Percentiles rank a stretch among this genome's conserved stretches.
These are phyloP conservation scores for Microcaecilia unicolor DNA, from an alignment of 2,797 vertebrate genomes.

Conservation along the genomic window DNA sequence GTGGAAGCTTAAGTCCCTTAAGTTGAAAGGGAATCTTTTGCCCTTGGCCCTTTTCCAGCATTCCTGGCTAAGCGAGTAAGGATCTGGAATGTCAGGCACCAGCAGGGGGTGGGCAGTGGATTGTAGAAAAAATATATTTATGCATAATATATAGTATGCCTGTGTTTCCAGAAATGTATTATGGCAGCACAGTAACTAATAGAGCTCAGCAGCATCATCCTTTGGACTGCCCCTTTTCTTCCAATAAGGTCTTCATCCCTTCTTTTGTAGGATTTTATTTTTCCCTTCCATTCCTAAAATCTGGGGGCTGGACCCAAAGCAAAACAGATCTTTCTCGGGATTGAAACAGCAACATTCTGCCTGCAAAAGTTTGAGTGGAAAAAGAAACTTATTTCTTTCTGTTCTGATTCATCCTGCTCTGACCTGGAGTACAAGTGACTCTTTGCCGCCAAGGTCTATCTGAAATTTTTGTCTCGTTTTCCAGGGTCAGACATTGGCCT, in stretches of 20 bases:
- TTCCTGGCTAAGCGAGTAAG: slow-evolving; percentile 54
- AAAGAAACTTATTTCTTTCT: slow-evolving; percentile 5
- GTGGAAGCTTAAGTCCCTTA: slow-evolving; percentile 49
- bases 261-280: slow-evolving; percentile 30
- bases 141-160: slow-evolving; percentile 23
- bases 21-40: slow-evolving; percentile 59
- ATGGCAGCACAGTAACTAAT: slow-evolving; percentile 30
- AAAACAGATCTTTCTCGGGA: slow-evolving; percentile 7
- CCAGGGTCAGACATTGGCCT: too few relatives aligned
- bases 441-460: too few relatives aligned
- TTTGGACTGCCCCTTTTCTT: slow-evolving; percentile 42
- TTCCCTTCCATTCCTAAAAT: slow-evolving; percentile 7
- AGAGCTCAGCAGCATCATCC: slow-evolving; percentile 44
- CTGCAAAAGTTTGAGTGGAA: too few relatives aligned
- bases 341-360: too few relatives aligned
- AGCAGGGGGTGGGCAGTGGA: slow-evolving; percentile 41
- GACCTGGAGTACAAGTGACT: not conserved
- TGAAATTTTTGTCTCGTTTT: too few relatives aligned
- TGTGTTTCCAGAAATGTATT: slow-evolving; percentile 11
- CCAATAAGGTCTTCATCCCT: slow-evolving; percentile 34
- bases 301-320: slow-evolving; percentile 6
- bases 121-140: slow-evolving; percentile 36
- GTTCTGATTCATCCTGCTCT: slow-evolving; percentile 2
- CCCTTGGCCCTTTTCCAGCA: slow-evolving; percentile 58
- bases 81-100: slow-evolving; percentile 58